Conservation (phyloP, 2,797 vertebrate species). For the Synanceia verrucosa region DNA sequence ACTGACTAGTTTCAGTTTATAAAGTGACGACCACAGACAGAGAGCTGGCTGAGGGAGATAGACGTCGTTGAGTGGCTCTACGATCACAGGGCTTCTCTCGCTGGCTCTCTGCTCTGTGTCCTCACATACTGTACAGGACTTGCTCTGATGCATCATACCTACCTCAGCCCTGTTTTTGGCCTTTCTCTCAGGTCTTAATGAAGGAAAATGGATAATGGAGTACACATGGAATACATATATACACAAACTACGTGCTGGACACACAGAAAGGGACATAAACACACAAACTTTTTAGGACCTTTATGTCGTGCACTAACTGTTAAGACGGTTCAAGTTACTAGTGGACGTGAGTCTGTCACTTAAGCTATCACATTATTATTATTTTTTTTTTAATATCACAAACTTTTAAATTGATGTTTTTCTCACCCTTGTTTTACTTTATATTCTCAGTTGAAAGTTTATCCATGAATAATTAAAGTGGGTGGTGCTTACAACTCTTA, state of each 20-base stretch:
- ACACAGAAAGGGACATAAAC: conserved; percentile 25
- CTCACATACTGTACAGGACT: conserved; percentile 47
- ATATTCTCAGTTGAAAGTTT: conserved; percentile 28
- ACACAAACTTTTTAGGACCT: conserved; percentile 47
- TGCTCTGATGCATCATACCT: conserved; percentile 72
- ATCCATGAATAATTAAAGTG: conserved; percentile 37
- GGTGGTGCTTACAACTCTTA: conserved; percentile 43
- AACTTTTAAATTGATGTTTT: conserved; percentile 24
- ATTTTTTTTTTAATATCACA: conserved; percentile 22
- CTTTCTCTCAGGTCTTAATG: conserved; percentile 73
- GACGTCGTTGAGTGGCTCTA: conserved; percentile 10
- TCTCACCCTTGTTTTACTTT: conserved; percentile 42
- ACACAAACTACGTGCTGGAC: conserved; percentile 35
- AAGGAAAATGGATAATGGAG: conserved; percentile 51
- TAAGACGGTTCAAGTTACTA: conserved; percentile 44
- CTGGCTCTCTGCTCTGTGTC: conserved; percentile 11
- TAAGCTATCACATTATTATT: no score
- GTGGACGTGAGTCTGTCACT: conserved; percentile 47
- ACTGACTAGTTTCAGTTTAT: conserved; percentile 31
- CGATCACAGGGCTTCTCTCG: conserved; percentile 28
- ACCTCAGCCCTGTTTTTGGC: conserved; percentile 80
- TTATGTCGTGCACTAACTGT: conserved; percentile 60
- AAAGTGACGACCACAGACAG: conserved; percentile 33
- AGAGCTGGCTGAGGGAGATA: conserved; percentile 35
- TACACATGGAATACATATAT: conserved; percentile 30